Evolutionary conservation across 37 sponge, comb jelly and placozoan species (phyloP), one percentile per base, ranked within the genome.

Genomic region (Eunapius fragilis): DNA sequence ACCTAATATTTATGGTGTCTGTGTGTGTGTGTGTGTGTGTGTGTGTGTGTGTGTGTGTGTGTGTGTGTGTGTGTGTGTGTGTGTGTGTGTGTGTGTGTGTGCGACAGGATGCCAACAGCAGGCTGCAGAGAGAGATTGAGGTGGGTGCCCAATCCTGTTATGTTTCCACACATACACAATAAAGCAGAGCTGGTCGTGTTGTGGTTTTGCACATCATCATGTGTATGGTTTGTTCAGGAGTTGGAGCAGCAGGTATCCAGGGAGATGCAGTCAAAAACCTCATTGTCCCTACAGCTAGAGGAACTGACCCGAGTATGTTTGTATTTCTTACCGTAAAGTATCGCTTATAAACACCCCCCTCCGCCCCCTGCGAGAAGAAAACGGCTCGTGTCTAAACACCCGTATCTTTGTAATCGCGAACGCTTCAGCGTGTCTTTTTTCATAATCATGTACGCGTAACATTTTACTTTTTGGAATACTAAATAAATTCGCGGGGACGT

Each of bases 211-310:
- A 37, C 78, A 27, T 77, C 32, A 31, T 28, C 12, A 31, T 75
- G 76, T 22, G 2, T 13, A 22, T 72, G 31, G 30, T 76, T 26
- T 75, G 14, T 67, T 24, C 75, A 88, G 84, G 83, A 76, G 7
- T 30, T 82, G 47, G 92, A 91, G 75, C 27, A 9, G 37, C 37
- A 78, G 31, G 70, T 87, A 35, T 38, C 34, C 26, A 47, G 75
- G 24, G 69, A 77, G 45, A 67, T 4, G 3, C 81, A 88, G 32
- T 79, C 69, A 49, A 89, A 83, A 50, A 31, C 36, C 1, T 25
- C 58, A 32, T 83, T 92, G 33, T 67, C 76, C 49, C 31, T 86
- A 11, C 86, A 89, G 70, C 37, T 87, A 14, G 50, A 74, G 23
- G 91, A 88, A 35, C 41, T 88, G 70, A 87, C 74, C 58, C 58